Conservation (phyloP, 2,113 vertebrate species). For the Mola mola region DNA sequence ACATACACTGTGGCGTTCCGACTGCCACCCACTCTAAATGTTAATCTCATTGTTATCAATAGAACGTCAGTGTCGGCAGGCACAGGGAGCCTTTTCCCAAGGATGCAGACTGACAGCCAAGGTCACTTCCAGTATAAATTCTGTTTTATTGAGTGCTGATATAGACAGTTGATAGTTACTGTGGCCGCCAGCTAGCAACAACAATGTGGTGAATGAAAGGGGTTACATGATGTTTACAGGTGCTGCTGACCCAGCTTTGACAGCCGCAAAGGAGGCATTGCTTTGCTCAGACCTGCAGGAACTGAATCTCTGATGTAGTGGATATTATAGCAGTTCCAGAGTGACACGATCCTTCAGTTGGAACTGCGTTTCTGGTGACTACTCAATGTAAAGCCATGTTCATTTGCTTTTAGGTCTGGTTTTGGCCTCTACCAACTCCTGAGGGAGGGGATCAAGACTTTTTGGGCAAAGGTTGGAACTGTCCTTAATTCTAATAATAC, state of each 20-base stretch:
- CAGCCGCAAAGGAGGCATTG: constrained; percentile 9
- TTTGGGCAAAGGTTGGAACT: too few species aligned
- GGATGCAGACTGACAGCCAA: background rate
- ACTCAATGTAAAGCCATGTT: too few species aligned
- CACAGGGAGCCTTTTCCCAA: constrained; percentile 22
- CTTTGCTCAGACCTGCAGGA: too few species aligned
- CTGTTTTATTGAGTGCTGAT: background rate
- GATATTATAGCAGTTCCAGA: too few species aligned
- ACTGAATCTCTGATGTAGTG: too few species aligned
- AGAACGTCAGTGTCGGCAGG: constrained; percentile 38
- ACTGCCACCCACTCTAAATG: constrained; percentile 67
- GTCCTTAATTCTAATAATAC: too few species aligned
- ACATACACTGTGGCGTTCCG: constrained; percentile 23
- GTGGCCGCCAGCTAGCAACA: background rate
- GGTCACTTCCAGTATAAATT: background rate
- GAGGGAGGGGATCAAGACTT: too few species aligned
- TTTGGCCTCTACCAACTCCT: too few species aligned
- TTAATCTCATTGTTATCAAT: constrained; percentile 71
- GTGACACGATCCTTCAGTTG: too few species aligned
- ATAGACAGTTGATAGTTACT: background rate
- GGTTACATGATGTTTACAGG: background rate
- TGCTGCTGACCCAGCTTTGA: background rate
- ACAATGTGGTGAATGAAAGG: background rate
- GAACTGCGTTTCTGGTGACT: too few species aligned
- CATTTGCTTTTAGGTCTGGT: too few species aligned